Evolutionary conservation across 2,888 invertebrate genomes (phyloP).

Genomic region (Microplitis deprimator): DNA sequence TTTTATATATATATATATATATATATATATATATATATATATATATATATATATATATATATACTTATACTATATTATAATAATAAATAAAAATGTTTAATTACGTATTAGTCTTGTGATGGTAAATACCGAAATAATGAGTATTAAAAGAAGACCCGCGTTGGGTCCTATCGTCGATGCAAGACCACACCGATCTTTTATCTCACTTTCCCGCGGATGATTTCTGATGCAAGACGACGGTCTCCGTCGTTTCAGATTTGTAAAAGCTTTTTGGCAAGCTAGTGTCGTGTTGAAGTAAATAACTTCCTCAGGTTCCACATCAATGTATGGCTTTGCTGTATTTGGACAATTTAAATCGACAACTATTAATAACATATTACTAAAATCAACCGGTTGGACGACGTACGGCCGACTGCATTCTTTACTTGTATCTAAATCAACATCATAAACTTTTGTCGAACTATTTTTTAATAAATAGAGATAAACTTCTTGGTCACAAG

Average conservation of each 20-base stretch:
- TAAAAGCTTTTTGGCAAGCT: conserved; percentile 76
- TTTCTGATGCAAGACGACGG: conserved; percentile 84
- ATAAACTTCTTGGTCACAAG: conserved; percentile 84
- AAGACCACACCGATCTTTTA: conserved; percentile 66
- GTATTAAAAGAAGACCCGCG: conserved; percentile 49
- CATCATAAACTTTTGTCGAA: conserved; percentile 58
- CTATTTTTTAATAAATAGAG: conserved; percentile 70
- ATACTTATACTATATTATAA: background rate
- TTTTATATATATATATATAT: background rate
- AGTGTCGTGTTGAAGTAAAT: conserved; percentile 74
- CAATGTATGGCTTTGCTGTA: conserved; percentile 71
- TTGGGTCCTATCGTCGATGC: conserved; percentile 55
- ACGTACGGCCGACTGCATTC: conserved; percentile 77
- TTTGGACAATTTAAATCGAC: conserved; percentile 78
- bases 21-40: background rate
- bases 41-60: background rate
- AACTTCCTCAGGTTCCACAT: conserved; percentile 71
- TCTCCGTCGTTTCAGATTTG: conserved; percentile 77
- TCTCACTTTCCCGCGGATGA: conserved; percentile 80
- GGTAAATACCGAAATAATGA: conserved; percentile 24
- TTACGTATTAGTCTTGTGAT: conserved; percentile 39
- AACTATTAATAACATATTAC: conserved; percentile 85
- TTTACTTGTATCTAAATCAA: conserved; percentile 53
- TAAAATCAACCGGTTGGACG: conserved; percentile 82
- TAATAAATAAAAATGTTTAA: conserved; percentile 28